Percentiles rank a stretch among this genome's conserved stretches.
Evolutionary conservation across 2,888 invertebrate genomes (phyloP).

Genomic region (Dioctria linearis): DNA sequence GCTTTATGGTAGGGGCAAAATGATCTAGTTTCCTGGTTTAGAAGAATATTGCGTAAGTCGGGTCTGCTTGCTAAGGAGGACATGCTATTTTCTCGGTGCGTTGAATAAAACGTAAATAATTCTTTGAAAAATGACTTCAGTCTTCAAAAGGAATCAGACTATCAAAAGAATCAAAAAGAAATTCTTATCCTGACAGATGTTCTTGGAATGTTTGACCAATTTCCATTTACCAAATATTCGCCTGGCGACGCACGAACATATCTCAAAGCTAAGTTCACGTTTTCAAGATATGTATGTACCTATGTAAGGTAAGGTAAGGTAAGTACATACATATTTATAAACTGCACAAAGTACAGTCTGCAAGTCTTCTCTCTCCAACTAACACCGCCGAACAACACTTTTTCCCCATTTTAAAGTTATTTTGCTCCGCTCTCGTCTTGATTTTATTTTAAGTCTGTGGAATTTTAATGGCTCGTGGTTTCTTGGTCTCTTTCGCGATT

Average conservation of each 20-base stretch:
- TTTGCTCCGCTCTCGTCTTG: not conserved
- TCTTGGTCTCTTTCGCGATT: slow-evolving; percentile 12
- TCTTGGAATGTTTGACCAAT: not conserved
- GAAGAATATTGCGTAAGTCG: not conserved
- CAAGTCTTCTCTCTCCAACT: slow-evolving; percentile 14
- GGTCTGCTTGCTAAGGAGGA: not conserved
- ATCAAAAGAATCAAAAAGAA: no score
- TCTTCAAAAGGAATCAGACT: no score
- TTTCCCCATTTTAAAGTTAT: slow-evolving; percentile 26
- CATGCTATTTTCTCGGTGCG: no score
- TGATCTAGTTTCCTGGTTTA: slow-evolving; percentile 40
- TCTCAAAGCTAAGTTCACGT: no score
- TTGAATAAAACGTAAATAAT: no score
- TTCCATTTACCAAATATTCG: slow-evolving; percentile 6
- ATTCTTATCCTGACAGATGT: no score
- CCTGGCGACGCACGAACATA: no score
- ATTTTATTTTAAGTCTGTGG: slow-evolving; percentile 31
- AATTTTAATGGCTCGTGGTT: slow-evolving; percentile 52
- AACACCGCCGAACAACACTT: slow-evolving; percentile 2
- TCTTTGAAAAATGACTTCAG: no score
- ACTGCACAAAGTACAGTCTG: not conserved
- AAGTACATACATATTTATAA: no score
- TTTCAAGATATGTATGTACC: no score
- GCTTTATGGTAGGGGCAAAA: no score
- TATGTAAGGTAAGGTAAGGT: no score